Conservation (phyloP, 2,113 vertebrate species). For the Toxotes chatareus region DNA sequence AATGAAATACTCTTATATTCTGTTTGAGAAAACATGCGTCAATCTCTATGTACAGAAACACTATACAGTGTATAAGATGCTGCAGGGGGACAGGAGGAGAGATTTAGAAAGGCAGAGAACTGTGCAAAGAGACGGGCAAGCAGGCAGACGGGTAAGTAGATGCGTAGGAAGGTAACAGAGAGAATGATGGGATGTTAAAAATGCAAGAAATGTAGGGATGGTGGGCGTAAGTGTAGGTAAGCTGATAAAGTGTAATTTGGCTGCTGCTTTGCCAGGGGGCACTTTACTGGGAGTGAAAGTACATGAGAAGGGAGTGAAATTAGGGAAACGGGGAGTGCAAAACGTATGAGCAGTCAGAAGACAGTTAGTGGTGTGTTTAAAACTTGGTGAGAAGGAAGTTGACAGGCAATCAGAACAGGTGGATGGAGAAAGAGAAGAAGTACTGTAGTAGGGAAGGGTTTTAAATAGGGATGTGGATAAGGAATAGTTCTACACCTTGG, state of each 20-base stretch:
- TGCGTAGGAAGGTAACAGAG: conserved; percentile 1
- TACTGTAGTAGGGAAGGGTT: neutral
- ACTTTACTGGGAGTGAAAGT: conserved; percentile 2
- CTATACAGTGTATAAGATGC: conserved; percentile 71
- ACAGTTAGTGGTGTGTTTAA: conserved; percentile 12
- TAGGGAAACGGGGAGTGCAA: neutral
- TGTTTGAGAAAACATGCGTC: conserved; percentile 84
- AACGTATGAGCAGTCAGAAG: neutral
- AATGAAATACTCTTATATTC: conserved; percentile 78
- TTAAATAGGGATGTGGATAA: neutral
- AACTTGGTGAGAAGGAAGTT: neutral
- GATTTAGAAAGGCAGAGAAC: conserved; percentile 7
- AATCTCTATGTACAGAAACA: conserved; percentile 80
- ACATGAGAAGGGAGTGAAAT: neutral
- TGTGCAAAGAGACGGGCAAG: neutral
- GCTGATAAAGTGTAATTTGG: neutral
- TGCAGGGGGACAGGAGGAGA: neutral
- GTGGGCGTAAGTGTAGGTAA: neutral
- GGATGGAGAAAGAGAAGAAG: neutral
- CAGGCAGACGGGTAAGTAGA: neutral
- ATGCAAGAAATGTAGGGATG: neutral
- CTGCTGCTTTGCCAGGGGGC: neutral
- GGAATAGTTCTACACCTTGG: neutral
- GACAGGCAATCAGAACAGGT: conserved; percentile 6
- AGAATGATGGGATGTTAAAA: neutral